These are phyloP conservation scores for Proctacanthus coquilletti DNA, from an alignment of 1,140 invertebrate genomes.

Conservation along the genomic window DNA sequence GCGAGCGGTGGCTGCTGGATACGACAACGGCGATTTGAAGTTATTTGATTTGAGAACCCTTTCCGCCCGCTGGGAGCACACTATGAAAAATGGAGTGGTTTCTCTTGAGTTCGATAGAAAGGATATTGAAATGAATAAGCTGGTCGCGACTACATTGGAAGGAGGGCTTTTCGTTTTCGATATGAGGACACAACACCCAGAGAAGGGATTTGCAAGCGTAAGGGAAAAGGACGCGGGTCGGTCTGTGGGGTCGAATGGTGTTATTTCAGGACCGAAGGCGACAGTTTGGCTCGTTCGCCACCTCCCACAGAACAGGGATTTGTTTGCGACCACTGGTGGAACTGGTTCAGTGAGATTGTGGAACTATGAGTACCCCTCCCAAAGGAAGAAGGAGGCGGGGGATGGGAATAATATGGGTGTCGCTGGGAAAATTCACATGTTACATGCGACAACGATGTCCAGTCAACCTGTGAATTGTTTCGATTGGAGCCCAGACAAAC, in stretches of 20 bases:
- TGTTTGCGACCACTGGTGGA: slow-evolving; percentile 85
- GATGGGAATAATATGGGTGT: slow-evolving; percentile 60
- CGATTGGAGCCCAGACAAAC: slow-evolving; percentile 85
- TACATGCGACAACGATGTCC: slow-evolving; percentile 68
- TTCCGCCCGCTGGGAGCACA: slow-evolving; percentile 76
- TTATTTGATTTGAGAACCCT: slow-evolving; percentile 84
- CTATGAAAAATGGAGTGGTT: slow-evolving; percentile 88
- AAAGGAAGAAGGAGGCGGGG: slow-evolving; percentile 43
- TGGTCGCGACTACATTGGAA: slow-evolving; percentile 84
- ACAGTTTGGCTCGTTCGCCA: slow-evolving; percentile 78
- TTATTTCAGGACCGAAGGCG: slow-evolving; percentile 48
- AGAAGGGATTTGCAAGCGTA: slow-evolving; percentile 69
- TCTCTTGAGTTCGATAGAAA: slow-evolving; percentile 82
- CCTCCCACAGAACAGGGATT: slow-evolving; percentile 84
- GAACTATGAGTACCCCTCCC: slow-evolving; percentile 84
- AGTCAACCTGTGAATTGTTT: slow-evolving; percentile 80
- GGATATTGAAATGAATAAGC: slow-evolving; percentile 91
- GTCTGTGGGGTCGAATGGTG: slow-evolving; percentile 21
- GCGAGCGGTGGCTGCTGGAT: slow-evolving; percentile 73
- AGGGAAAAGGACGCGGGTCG: slow-evolving; percentile 46
- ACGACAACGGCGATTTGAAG: slow-evolving; percentile 94
- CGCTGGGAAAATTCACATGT: slow-evolving; percentile 50
- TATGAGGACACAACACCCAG: slow-evolving; percentile 70
- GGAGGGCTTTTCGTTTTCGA: slow-evolving; percentile 84
- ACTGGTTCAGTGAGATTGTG: slow-evolving; percentile 74